phyloP scores from a whole-genome alignment of 2,113 vertebrate genomes.

The Lepus europaeus region DNA sequence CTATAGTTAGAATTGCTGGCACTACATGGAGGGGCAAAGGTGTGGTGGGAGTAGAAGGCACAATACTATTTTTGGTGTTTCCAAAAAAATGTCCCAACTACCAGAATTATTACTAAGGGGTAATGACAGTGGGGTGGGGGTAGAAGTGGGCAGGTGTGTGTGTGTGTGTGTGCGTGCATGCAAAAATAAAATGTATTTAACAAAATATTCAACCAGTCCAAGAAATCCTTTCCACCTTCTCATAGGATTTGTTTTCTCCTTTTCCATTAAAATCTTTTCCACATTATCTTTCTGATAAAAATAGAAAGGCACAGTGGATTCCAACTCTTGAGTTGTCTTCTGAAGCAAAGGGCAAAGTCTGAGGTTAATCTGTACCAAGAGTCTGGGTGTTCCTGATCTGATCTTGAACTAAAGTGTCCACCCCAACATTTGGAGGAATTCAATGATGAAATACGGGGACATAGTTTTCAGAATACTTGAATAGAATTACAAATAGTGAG shows the following conservation, averaged over 20 bases:
- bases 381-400: not conserved
- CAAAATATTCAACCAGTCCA: not conserved
- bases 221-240: constrained; percentile 24
- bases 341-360: constrained; percentile 49
- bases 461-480: not conserved
- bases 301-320: constrained; percentile 59
- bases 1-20: constrained; percentile 39
- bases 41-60: not conserved
- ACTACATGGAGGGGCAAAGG: not conserved
- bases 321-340: constrained; percentile 54
- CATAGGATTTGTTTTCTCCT: not conserved
- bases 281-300: constrained; percentile 61
- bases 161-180: not conserved
- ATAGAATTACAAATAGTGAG: not conserved
- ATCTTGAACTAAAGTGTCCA: not conserved
- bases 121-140: too few relatives aligned
- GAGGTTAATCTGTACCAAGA: constrained; percentile 7
- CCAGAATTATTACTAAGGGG: not conserved
- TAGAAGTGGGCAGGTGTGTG: too few relatives aligned
- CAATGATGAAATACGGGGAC: not conserved
- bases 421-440: constrained; percentile 29
- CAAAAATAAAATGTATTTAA: constrained; percentile 24
- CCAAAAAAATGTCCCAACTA: constrained; percentile 59
- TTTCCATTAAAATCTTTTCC: not conserved
- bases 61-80: constrained; percentile 54